These are phyloP conservation scores for Aphidius ervi DNA, from an alignment of 1,140 invertebrate genomes.

Conservation along the genomic window DNA sequence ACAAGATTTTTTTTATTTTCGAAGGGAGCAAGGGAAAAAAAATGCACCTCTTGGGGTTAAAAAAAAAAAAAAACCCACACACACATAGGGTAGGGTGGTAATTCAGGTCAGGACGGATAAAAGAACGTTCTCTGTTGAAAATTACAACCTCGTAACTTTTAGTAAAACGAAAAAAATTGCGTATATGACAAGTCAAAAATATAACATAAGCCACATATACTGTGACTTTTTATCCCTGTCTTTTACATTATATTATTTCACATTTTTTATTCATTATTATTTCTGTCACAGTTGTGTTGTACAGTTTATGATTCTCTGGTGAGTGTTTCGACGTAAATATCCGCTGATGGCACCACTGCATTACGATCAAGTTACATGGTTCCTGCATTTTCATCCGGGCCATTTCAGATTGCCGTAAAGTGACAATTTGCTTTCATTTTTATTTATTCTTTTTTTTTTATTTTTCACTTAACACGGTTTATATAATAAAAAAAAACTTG, in stretches of 20 bases:
- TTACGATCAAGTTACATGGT: conserved; percentile 33
- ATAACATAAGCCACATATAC: too few relatives aligned
- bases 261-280: too few relatives aligned
- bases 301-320: conserved; percentile 32
- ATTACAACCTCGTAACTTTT: conserved; percentile 44
- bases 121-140: conserved; percentile 29
- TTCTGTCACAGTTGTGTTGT: not conserved
- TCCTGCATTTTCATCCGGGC: conserved; percentile 35
- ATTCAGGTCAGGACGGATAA: conserved; percentile 28
- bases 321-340: conserved; percentile 22
- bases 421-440: not conserved
- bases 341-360: conserved; percentile 14
- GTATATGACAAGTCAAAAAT: not conserved
- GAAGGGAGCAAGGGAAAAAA: not conserved
- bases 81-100: not conserved
- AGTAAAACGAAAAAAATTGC: conserved; percentile 23
- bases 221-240: too few relatives aligned
- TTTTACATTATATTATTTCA: too few relatives aligned
- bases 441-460: not conserved
- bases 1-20: not conserved
- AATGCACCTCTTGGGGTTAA: not conserved
- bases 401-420: conserved; percentile 17
- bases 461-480: not conserved
- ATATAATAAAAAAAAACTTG: not conserved
- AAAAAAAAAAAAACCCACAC: conserved; percentile 5